Percentiles rank a stretch among this genome's conserved stretches.
Conservation (phyloP, 2,113 vertebrate species). For the Alosa alosa region DNA sequence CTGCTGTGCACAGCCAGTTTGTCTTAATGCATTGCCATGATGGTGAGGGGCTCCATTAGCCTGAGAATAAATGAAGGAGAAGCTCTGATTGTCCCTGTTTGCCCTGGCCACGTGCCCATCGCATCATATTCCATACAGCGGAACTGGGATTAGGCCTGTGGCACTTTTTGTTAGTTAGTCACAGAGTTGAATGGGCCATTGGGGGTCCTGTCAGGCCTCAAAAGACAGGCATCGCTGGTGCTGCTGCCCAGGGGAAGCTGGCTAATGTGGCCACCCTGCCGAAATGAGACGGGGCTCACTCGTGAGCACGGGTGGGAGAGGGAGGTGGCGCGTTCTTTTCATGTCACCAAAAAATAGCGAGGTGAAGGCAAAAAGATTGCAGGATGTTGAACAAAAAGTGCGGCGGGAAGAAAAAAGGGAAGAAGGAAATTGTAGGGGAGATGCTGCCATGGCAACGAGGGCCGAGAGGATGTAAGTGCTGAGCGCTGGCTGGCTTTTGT, state of each 20-base stretch:
- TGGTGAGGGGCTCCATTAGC: not conserved
- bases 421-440: slow-evolving; percentile 39
- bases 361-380: slow-evolving; percentile 35
- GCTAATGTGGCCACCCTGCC: not conserved
- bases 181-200: not conserved
- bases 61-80: not conserved
- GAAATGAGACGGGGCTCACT: not conserved
- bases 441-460: slow-evolving; percentile 47
- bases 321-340: not conserved
- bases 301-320: not conserved
- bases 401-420: not conserved
- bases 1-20: not conserved
- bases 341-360: slow-evolving; percentile 28
- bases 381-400: slow-evolving; percentile 43
- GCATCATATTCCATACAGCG: not conserved
- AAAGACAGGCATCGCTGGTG: not conserved
- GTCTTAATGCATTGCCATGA: not conserved
- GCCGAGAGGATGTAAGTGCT: slow-evolving; percentile 13
- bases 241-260: not conserved
- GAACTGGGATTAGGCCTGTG: not conserved
- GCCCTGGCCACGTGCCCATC: not conserved
- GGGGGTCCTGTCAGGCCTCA: not conserved
- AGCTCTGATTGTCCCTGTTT: not conserved
- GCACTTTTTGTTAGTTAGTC: not conserved
- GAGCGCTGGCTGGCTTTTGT: not conserved